A percentile compares a stretch with the other conserved stretches of the same genome.
phyloP scores from a whole-genome alignment of 2,888 invertebrate genomes.

The Meloe dianella region DNA sequence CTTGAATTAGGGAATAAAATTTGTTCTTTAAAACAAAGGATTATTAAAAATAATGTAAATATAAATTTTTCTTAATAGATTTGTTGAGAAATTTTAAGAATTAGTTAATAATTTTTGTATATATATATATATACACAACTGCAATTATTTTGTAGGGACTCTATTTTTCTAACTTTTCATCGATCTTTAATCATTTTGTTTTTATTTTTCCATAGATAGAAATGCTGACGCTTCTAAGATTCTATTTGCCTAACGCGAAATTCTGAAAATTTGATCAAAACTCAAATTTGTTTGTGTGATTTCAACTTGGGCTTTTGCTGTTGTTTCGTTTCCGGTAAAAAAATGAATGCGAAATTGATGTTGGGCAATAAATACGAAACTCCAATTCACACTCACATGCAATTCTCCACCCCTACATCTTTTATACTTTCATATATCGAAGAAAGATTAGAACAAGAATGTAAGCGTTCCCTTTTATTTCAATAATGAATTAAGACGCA shows the following conservation, averaged over 20 bases:
- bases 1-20: conserved; percentile 20
- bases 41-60: background rate
- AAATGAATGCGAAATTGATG: background rate
- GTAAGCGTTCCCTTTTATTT: background rate
- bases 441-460: background rate
- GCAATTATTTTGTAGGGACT: conserved; percentile 8
- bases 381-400: background rate
- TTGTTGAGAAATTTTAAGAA: background rate
- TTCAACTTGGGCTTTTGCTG: background rate
- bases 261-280: background rate
- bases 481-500: too few species aligned
- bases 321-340: background rate
- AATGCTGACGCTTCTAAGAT: background rate
- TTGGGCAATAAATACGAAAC: background rate
- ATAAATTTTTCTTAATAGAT: background rate
- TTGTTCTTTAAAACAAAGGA: conserved; percentile 10
- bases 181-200: conserved; percentile 9
- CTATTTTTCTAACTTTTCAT: conserved; percentile 14
- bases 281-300: background rate
- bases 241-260: background rate
- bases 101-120: conserved; percentile 3
- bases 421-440: conserved; percentile 13
- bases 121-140: too few species aligned
- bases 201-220: background rate
- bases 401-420: background rate